Percentiles rank a stretch among this genome's conserved stretches.
Evolutionary conservation across 64 coral and sea anemone species (phyloP).

Genomic region (Anthopleura sola): DNA sequence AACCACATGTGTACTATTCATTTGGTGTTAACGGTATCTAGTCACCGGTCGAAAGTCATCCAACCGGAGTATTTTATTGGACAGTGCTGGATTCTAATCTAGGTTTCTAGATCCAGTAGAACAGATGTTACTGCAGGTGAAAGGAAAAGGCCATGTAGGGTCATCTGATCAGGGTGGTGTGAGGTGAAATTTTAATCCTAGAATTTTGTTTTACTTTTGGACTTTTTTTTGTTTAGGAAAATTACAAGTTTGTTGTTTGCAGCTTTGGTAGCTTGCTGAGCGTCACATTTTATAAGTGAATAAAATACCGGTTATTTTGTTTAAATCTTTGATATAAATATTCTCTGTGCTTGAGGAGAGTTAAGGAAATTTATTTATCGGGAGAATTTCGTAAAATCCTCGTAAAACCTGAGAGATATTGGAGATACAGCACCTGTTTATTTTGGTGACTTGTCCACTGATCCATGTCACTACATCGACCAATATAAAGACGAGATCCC

Average conservation of each 20-base stretch:
- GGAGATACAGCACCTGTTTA: neutral
- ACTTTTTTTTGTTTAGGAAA: neutral
- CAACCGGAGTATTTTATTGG: constrained; percentile 9
- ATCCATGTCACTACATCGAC: neutral
- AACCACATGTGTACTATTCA: constrained; percentile 2
- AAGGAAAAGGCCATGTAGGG: constrained; percentile 1
- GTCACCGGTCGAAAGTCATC: constrained; percentile 14
- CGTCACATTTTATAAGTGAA: neutral
- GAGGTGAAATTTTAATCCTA: neutral
- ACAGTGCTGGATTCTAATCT: constrained; percentile 11
- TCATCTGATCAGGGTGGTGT: neutral
- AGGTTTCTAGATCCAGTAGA: neutral
- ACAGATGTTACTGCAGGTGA: neutral
- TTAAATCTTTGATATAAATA: neutral
- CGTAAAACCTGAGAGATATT: neutral
- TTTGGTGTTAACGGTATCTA: neutral
- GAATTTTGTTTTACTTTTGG: neutral
- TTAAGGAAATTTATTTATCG: neutral
- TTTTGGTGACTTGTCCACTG: neutral
- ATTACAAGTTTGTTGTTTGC: neutral
- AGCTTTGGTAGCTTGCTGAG: neutral
- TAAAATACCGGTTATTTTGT: neutral
- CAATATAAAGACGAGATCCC: neutral
- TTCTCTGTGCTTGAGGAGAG: neutral
- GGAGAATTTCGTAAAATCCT: neutral